A percentile compares a stretch with the other conserved stretches of the same genome.
phyloP scores from a whole-genome alignment of 2,888 invertebrate species.

The Eristalis intricaria region DNA sequence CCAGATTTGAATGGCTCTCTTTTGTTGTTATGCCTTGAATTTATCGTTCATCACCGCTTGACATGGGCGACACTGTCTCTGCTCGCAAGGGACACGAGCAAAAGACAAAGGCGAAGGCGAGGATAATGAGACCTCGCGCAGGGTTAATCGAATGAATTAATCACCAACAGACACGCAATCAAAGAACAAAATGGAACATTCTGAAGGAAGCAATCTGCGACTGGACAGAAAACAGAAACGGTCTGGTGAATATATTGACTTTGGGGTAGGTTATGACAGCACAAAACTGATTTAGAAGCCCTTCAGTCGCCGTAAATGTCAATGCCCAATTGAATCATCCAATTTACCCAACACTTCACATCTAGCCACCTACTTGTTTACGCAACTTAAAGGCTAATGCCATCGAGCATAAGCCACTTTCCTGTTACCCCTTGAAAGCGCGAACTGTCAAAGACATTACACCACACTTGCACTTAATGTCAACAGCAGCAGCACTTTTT shows the following conservation, averaged over 20 bases:
- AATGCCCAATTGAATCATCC: slow-evolving; percentile 19
- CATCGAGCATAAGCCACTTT: slow-evolving; percentile 4
- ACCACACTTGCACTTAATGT: slow-evolving; percentile 50
- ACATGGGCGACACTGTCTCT: neutral
- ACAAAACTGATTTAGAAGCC: slow-evolving; percentile 20
- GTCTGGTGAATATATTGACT: neutral
- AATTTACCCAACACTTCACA: slow-evolving; percentile 49
- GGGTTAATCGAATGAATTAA: slow-evolving; percentile 58
- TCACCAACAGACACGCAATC: slow-evolving; percentile 59
- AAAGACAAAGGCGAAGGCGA: neutral
- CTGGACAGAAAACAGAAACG: slow-evolving; percentile 7
- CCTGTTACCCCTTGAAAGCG: slow-evolving; percentile 9
- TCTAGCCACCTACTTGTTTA: slow-evolving; percentile 30
- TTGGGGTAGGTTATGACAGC: slow-evolving; percentile 42
- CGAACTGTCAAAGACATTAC: slow-evolving; percentile 41
- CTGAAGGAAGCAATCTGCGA: neutral
- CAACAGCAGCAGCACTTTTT: slow-evolving; percentile 40
- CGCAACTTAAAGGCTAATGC: slow-evolving; percentile 24
- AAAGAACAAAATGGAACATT: slow-evolving; percentile 24
- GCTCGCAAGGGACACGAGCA: neutral
- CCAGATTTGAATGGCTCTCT: slow-evolving; percentile 5
- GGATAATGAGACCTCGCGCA: slow-evolving; percentile 22
- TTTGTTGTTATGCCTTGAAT: slow-evolving; percentile 1
- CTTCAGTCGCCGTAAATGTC: neutral
- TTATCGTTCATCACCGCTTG: slow-evolving; percentile 37